Evolutionary conservation across 2,888 invertebrate genomes (phyloP).

Genomic region (Eupeodes latifasciatus): DNA sequence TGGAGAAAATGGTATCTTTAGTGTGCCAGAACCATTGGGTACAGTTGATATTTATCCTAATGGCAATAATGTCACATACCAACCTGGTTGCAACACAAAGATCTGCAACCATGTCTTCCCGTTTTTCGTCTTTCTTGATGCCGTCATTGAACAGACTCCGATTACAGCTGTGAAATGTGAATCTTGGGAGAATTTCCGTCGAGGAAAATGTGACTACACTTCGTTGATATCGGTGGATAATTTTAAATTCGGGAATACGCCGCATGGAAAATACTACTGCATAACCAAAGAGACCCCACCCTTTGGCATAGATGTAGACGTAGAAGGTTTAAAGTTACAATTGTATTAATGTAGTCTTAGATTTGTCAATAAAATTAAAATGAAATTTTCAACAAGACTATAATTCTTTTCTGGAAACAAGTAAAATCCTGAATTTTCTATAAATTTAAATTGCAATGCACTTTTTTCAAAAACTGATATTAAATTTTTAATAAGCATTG

Average conservation of each 20-base stretch:
- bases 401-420: no score
- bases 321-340: not conserved
- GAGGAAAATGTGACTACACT: slow-evolving; percentile 3
- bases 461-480: no score
- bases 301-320: not conserved
- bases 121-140: slow-evolving; percentile 80
- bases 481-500: not conserved
- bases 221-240: not conserved
- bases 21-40: slow-evolving; percentile 79
- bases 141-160: not conserved
- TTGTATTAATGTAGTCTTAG: no score
- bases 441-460: no score
- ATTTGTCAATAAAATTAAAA: no score
- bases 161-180: slow-evolving; percentile 3
- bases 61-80: slow-evolving; percentile 80
- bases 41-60: slow-evolving; percentile 82
- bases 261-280: not conserved
- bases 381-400: no score
- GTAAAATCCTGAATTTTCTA: no score
- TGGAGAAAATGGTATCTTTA: slow-evolving; percentile 81
- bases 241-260: not conserved
- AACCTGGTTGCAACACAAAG: slow-evolving; percentile 81
- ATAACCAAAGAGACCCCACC: not conserved
- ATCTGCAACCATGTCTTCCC: slow-evolving; percentile 82
- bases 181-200: not conserved